Conservation (phyloP, 2,113 vertebrate genomes). For the Campylorhamphus procurvoides region DNA sequence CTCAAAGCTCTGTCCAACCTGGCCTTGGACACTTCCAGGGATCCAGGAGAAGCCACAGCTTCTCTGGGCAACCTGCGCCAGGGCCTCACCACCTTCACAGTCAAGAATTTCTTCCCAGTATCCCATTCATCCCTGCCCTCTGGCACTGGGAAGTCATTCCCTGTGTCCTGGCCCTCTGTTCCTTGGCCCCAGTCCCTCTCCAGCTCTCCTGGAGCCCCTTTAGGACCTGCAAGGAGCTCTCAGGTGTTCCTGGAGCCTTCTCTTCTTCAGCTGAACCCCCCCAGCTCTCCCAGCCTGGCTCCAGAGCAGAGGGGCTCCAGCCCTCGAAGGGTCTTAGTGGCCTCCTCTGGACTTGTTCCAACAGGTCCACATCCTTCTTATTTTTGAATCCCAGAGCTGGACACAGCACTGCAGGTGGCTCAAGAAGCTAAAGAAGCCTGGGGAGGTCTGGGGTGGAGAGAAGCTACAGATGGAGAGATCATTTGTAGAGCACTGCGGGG, state of each 20-base stretch:
- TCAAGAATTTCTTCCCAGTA: accelerated
- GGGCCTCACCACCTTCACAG: not conserved
- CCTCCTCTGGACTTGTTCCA: not conserved
- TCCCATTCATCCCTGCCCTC: not conserved
- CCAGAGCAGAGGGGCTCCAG: not conserved
- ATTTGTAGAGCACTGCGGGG: not conserved
- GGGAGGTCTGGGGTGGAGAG: not conserved
- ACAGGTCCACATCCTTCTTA: not conserved
- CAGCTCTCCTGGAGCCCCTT: not conserved
- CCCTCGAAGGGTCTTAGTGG: accelerated
- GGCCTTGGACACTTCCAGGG: not conserved
- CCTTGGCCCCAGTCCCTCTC: not conserved
- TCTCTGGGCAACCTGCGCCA: not conserved
- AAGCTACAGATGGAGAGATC: not conserved
- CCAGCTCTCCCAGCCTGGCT: not conserved
- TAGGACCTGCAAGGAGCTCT: accelerated
- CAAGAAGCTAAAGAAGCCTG: not conserved
- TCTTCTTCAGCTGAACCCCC: accelerated
- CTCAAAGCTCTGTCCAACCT: accelerated
- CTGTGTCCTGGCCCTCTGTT: no score
- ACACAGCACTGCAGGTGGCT: not conserved
- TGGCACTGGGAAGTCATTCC: no score
- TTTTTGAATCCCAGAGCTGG: not conserved
- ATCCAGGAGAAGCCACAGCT: not conserved
- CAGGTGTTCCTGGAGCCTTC: not conserved